Evolutionary conservation across 92 coral and sea anemone species (phyloP), one percentile per base, ranked within the genome.

Genomic region (Epizoanthus ramosus): DNA sequence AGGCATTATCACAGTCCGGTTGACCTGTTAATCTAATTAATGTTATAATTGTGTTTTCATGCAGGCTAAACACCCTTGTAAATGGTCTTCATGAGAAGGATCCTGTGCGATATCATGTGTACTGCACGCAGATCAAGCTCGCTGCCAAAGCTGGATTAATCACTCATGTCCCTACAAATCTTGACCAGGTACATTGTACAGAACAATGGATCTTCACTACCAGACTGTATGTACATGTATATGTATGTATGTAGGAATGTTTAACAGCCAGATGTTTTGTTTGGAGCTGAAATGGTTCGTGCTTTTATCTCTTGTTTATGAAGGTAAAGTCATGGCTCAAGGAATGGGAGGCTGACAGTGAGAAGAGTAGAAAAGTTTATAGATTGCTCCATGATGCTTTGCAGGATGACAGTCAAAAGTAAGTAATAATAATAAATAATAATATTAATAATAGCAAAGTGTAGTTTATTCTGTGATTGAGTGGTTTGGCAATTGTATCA

Each of bases 41-140:
- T 82, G n/a, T 31, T 6, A 33, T n/a, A 53, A 3, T 50, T 15
- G 61, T 35, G 16, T 37, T 73, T 63, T 2, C 24, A 39, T 79
- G 25, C 74, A 96, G 99, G 57, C 79, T 96, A 65, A 92, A 86
- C 74, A 90, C 95, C 52, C 72, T 96, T 66, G 88, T 96, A 69
- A 94, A 92, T 84, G 95, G 99, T 54, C 93, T 96, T n/a, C 90
- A 87, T 45, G 98, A 94, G 61, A 74, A 83, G 65, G 99, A 96
- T 87, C 90, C 97, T 9, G 90, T 92, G 63, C 83, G 94, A 60
- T 94, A 93, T 73, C 89, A 94, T 84, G 97, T 96, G n/a, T 96
- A 96, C 79, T 88, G 94, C 71, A 85, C 91, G 8, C 99, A 94
- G 77, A 83, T 96, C 58, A 79, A 84, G 72, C 88, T 96, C 23